Evolutionary conservation across 2,888 invertebrate genomes (phyloP), one percentile per base, ranked within the genome.

Genomic region (Pycnomerus fuliginosus): DNA sequence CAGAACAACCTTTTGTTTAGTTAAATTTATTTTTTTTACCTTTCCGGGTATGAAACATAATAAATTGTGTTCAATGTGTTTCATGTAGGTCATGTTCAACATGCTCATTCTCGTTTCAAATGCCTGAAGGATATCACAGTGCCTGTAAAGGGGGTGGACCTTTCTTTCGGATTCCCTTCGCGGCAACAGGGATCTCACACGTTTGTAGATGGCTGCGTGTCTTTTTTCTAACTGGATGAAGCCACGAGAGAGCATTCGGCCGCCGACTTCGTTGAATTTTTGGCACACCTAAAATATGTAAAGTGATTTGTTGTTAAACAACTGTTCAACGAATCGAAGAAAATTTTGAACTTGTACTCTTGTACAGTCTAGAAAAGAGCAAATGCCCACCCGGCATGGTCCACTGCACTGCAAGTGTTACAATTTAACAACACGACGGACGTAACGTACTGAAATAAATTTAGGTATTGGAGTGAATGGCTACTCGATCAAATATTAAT

Each of bases 11-110:
- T 38, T 20, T 17, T 12, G 16, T 24, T 40, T 30, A 20, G 5
- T 8, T 22, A 30, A 24, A 22, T 12, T 31, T 14, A 14, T 41
- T 11, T 10, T 35, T 54, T 60, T 72, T 64, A 93, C 92, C 79
- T 90, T 90, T 41, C 95, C 95, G 1, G 95, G 94, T 62, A 95
- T 93, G 64, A 95, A 95, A 66, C 94, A 94, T 65, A 93, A 90
- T 12, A 89, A 72, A 43, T 85, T 84, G 22, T 80, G 76, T 54
- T 93, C 91, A 16, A 94, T 88, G 64, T 88, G 91, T 72, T 92
- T 93, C 43, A 84, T 81, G 64, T 90, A 95, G 0, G 94, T 94
- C 92, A 95, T 94, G 23, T 87, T 87, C 8, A 95, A 78, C 84
- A 95, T 88, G 0, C 92, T 92, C 35, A 95, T 82, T 14, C 95